Percentiles rank a stretch among this genome's conserved stretches.
These are phyloP conservation scores for Reticulitermes speratus DNA, from an alignment of 1,140 invertebrate genomes.

Conservation along the genomic window DNA sequence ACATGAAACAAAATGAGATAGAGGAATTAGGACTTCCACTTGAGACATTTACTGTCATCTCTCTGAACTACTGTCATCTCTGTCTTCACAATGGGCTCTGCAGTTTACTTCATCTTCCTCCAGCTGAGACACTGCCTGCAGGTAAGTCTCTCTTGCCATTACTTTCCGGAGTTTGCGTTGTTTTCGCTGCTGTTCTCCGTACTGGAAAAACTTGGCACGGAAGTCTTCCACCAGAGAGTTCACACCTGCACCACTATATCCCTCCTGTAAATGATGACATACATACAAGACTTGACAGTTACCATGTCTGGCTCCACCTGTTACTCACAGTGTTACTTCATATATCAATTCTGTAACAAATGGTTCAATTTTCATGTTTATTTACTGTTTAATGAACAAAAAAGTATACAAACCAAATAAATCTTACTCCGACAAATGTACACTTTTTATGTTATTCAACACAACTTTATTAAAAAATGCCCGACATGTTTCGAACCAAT, in stretches of 20 bases:
- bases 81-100: not conserved
- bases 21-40: no score
- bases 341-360: not conserved
- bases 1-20: no score
- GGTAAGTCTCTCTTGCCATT: not conserved
- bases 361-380: not conserved
- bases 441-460: no score
- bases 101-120: not conserved
- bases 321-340: not conserved
- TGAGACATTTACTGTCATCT: not conserved
- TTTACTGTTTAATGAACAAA: not conserved
- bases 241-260: not conserved
- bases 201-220: conserved; percentile 25
- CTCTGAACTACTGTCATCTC: not conserved
- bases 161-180: conserved; percentile 9
- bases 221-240: conserved; percentile 19
- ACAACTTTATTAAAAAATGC: no score
- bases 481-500: no score
- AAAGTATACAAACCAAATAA: no score
- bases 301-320: not conserved
- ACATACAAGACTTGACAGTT: not conserved
- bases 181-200: conserved; percentile 27
- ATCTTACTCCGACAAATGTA: no score
- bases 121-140: not conserved
- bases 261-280: conserved; percentile 7